Base-by-base conservation (phyloP, 1,140 invertebrate species). In the Chrysoperla carnea region DNA sequence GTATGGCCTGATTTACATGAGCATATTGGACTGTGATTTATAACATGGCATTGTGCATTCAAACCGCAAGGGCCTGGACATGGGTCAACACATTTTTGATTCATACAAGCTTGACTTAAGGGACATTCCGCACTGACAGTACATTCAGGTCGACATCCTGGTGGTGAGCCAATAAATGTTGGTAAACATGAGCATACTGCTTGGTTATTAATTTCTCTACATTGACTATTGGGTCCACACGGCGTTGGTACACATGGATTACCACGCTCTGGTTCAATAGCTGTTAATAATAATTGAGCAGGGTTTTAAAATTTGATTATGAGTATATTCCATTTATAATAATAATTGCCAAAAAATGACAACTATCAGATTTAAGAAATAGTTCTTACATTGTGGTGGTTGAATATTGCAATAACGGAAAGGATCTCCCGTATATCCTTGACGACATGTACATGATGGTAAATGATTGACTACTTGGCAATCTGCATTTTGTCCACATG, bases 131-230 rank as follows among this genome's bases (percentile, higher is more conserved):
- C 69, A 50, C 69, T 77, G n/a, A 70, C 64, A 12, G 63, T 55
- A 57, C 76, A 80, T 59, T 81, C 76, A 11, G 76, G 75, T 44
- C 73, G 62, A 51, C 76, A 79, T 39, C 57, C 57, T n/a, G 72
- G 67, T 38, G 81, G 78, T 41, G 63, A 63, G 33, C 78, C 78
- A 41, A 71, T 60, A 51, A 69, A 81, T 36, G 67, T 70, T 35
- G 55, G 58, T 33, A 75, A 58, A 50, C 78, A 82, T 33, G 70
- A 69, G 52, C 78, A 81, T 29, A 75, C 64, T 11, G 70, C 73
- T 52, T 63, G 63, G 17, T 53, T 57, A 33, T 68, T 69, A 4
- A 56, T 53, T 52, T 65, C 62, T 4, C 64, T 53, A 48, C 71
- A 76, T 50, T 68, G 60, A 47, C 67, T 70, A 50, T 75, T 72